Evolutionary conservation across 2,113 vertebrate genomes (phyloP).

Genomic region (Indicator indicator): DNA sequence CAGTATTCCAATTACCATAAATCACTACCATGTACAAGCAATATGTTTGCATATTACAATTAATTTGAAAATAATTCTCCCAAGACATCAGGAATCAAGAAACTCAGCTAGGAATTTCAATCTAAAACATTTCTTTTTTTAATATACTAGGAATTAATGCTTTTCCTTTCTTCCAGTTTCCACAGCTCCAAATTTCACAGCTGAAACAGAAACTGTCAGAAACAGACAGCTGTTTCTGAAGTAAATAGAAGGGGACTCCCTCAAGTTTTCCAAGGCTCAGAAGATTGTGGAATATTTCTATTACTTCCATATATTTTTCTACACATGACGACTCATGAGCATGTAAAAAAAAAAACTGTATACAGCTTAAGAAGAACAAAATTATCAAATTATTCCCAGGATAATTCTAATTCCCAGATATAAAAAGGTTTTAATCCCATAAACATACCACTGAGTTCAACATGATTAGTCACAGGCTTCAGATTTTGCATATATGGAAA

Average conservation of each 20-base stretch:
- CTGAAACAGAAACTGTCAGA: background rate
- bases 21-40: slow-evolving; percentile 22
- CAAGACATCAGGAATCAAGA: background rate
- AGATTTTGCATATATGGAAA: background rate
- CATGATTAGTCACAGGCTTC: background rate
- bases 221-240: background rate
- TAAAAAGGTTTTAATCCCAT: background rate
- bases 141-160: background rate
- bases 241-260: background rate
- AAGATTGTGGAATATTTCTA: background rate
- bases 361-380: background rate
- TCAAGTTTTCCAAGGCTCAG: background rate
- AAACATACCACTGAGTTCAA: background rate
- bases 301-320: background rate
- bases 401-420: background rate
- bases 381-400: background rate
- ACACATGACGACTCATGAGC: background rate
- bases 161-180: background rate
- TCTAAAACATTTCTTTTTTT: background rate
- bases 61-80: slow-evolving; percentile 39
- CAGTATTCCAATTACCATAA: slow-evolving; percentile 46
- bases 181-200: background rate
- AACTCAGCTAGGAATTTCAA: background rate
- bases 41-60: background rate
- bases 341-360: background rate